Percentiles rank a stretch among this genome's conserved stretches.
Conservation (phyloP, 2,888 invertebrate species). For the Cerastis leucographa region DNA sequence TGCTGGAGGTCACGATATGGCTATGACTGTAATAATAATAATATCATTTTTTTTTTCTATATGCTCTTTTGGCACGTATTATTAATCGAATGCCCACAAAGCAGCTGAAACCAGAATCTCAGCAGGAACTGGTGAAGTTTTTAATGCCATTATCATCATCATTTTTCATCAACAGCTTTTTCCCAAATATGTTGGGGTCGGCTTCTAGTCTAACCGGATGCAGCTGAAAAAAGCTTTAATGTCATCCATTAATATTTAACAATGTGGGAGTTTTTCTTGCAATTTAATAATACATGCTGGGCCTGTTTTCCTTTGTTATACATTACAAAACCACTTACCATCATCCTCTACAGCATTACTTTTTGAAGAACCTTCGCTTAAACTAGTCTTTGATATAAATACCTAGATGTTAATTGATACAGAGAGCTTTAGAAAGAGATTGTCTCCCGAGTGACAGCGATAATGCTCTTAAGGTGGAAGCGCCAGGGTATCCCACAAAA, state of each 20-base stretch:
- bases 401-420: background rate
- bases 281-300: background rate
- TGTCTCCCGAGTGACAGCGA: background rate
- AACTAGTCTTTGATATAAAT: background rate
- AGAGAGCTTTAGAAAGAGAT: background rate
- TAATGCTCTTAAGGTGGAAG: background rate
- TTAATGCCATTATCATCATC: background rate
- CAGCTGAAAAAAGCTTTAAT: background rate
- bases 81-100: background rate
- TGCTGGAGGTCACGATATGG: constrained; percentile 70
- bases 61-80: constrained; percentile 1
- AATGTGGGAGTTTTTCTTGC: background rate
- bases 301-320: background rate
- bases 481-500: too few relatives aligned
- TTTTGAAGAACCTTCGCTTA: background rate
- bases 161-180: background rate
- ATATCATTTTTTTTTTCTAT: constrained; percentile 21
- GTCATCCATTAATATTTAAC: background rate
- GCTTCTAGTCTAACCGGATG: background rate
- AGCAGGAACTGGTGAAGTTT: background rate
- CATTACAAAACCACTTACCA: background rate
- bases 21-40: constrained; percentile 82
- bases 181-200: background rate
- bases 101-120: too few relatives aligned
- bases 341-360: background rate